Evolutionary conservation across 2,797 vertebrate genomes (phyloP).

Genomic region (Leuciscus waleckii): DNA sequence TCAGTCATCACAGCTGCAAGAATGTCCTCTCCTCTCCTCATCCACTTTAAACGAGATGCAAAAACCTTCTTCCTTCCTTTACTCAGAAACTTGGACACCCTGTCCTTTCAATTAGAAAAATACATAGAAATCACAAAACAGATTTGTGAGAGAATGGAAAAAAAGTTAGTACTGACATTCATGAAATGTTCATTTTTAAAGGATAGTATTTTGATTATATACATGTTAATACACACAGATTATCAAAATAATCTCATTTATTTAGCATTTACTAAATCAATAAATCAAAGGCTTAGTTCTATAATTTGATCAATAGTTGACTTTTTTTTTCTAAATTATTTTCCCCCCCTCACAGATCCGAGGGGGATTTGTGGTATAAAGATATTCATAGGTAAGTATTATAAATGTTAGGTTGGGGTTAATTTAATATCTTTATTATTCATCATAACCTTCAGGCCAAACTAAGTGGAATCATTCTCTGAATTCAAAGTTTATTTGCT

Average conservation of each 20-base stretch:
- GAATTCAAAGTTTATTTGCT: conserved; percentile 50
- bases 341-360: conserved; percentile 27
- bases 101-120: conserved; percentile 69
- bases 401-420: not conserved
- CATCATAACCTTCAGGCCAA: not conserved
- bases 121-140: conserved; percentile 65
- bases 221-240: not conserved
- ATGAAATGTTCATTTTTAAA: not conserved
- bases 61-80: conserved; percentile 70
- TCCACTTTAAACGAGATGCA: conserved; percentile 72
- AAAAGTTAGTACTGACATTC: conserved; percentile 50
- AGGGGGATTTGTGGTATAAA: conserved; percentile 58
- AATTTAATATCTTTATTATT: not conserved
- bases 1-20: conserved; percentile 58
- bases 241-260: not conserved
- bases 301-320: not conserved
- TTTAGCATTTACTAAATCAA: not conserved
- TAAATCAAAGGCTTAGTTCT: not conserved
- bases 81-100: conserved; percentile 69
- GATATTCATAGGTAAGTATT: conserved; percentile 38
- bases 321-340: too few species aligned
- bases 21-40: conserved; percentile 61
- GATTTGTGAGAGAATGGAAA: conserved; percentile 61
- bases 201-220: not conserved
- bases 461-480: not conserved